Conservation (phyloP, 2,888 invertebrate genomes). For the Cancer borealis region DNA sequence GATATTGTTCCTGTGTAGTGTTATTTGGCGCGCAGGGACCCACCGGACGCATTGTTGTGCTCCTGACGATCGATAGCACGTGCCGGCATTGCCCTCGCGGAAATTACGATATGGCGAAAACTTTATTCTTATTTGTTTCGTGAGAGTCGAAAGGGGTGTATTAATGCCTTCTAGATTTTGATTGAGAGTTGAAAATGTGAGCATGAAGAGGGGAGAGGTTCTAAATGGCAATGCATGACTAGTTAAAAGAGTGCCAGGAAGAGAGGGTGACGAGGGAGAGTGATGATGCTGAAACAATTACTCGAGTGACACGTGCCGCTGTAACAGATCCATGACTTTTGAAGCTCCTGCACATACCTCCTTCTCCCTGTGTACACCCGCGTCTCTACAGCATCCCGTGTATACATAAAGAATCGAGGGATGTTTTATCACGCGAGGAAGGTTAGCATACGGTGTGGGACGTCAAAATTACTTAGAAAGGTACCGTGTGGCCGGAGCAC, state of each 20-base stretch:
- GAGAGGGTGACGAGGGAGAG: neutral
- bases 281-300: slow-evolving; percentile 55
- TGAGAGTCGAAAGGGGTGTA: neutral
- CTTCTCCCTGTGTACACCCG: neutral
- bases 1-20: slow-evolving; percentile 51
- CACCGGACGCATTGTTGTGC: slow-evolving; percentile 60
- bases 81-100: neutral
- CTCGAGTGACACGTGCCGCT: slow-evolving; percentile 44
- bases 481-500: neutral
- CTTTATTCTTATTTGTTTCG: neutral
- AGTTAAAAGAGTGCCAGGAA: neutral
- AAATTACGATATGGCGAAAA: slow-evolving; percentile 21
- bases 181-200: slow-evolving; percentile 11
- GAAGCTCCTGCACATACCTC: slow-evolving; percentile 4
- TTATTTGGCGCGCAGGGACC: slow-evolving; percentile 59
- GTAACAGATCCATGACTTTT: slow-evolving; percentile 49
- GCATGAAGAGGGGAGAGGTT: neutral
- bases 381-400: neutral
- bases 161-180: neutral
- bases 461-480: neutral
- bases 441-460: neutral
- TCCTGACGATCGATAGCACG: slow-evolving; percentile 50
- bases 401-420: neutral
- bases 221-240: neutral
- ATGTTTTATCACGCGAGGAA: neutral